These are phyloP conservation scores for Alca torda DNA, from an alignment of 2,797 vertebrate genomes.

Conservation along the genomic window DNA sequence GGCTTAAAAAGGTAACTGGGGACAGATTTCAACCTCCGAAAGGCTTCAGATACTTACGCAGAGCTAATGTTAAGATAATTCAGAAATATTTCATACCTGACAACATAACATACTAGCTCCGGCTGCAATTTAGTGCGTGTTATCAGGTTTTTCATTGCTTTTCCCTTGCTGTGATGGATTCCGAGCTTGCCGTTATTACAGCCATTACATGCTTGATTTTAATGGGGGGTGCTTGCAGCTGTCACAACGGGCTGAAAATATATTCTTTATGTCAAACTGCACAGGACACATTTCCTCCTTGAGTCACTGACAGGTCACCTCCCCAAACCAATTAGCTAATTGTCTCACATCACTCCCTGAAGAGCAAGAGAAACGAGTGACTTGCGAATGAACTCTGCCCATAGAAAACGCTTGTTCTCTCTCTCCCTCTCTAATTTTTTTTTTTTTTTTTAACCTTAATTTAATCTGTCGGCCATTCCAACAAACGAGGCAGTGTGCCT, in stretches of 20 bases:
- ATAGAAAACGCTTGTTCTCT: slow-evolving; percentile 49
- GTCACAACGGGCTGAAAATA: slow-evolving; percentile 65
- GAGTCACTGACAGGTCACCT: slow-evolving; percentile 73
- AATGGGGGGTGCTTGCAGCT: slow-evolving; percentile 59
- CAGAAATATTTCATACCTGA: slow-evolving; percentile 65
- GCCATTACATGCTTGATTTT: slow-evolving; percentile 61
- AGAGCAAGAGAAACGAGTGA: slow-evolving; percentile 69
- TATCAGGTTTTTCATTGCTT: slow-evolving; percentile 60
- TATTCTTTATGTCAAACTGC: slow-evolving; percentile 64
- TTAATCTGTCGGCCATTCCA: slow-evolving; percentile 57
- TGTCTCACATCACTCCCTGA: slow-evolving; percentile 74
- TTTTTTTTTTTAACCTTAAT: slow-evolving; percentile 60
- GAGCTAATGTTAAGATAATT: slow-evolving; percentile 50
- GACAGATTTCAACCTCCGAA: not conserved
- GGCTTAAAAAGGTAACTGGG: not conserved
- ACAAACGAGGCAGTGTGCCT: slow-evolving; percentile 57
- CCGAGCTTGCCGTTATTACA: slow-evolving; percentile 48
- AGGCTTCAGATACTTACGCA: not conserved
- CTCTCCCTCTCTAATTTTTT: slow-evolving; percentile 17
- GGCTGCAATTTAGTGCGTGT: slow-evolving; percentile 13
- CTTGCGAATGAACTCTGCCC: slow-evolving; percentile 67
- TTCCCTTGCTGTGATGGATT: slow-evolving; percentile 34
- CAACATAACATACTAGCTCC: slow-evolving; percentile 22
- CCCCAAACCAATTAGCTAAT: slow-evolving; percentile 82
- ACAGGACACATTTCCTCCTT: slow-evolving; percentile 61